Conservation (phyloP, 2,797 vertebrate species). For the Myiotriccus ornatus region DNA sequence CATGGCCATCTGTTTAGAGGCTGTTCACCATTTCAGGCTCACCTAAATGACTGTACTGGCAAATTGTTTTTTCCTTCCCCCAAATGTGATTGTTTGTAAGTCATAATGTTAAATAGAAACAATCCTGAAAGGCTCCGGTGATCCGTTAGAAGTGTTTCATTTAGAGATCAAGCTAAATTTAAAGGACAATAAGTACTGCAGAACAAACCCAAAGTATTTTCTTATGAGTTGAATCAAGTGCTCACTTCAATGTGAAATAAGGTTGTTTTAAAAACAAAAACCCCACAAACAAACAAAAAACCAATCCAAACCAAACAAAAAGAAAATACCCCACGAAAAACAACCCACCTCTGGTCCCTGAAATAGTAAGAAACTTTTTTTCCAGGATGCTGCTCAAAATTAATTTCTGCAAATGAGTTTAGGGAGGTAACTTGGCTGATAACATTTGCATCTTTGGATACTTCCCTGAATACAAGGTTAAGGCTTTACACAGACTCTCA, state of each 20-base stretch:
- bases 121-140: constrained; percentile 11
- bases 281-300: background rate
- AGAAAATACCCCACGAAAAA: background rate
- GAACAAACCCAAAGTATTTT: background rate
- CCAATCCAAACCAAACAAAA: background rate
- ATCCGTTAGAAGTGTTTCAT: constrained; percentile 32
- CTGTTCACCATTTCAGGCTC: background rate
- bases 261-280: background rate
- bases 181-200: constrained; percentile 24
- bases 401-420: background rate
- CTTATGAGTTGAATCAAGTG: background rate
- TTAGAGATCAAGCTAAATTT: constrained; percentile 35
- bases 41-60: background rate
- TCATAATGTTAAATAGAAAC: constrained; percentile 26
- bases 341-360: background rate
- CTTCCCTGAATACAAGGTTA: background rate
- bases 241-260: background rate
- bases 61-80: background rate
- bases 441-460: background rate
- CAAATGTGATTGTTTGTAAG: constrained; percentile 1
- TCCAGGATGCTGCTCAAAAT: background rate
- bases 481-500: background rate
- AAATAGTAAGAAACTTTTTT: background rate
- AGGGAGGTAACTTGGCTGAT: background rate
- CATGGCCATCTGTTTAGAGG: background rate